These are phyloP conservation scores for Phenganax stokvisi DNA, from an alignment of 92 coral and sea anemone species.

Conservation along the genomic window DNA sequence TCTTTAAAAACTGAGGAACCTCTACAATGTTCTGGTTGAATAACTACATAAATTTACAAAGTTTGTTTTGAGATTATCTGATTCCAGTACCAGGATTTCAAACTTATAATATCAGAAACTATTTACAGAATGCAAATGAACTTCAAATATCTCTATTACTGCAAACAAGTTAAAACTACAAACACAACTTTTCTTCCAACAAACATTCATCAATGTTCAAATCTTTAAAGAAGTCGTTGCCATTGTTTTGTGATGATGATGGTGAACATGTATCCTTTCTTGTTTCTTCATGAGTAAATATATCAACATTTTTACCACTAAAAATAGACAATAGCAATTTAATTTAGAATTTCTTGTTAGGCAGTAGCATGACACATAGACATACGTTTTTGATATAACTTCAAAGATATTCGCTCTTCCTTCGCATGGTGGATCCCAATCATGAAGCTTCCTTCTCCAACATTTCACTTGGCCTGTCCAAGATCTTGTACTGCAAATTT, in stretches of 20 bases:
- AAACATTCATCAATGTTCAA: constrained; percentile 75
- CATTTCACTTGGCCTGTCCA: constrained; percentile 92
- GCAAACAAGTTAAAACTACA: constrained; percentile 12
- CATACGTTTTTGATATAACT: constrained; percentile 63
- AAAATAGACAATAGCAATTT: no score
- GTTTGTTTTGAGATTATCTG: no score
- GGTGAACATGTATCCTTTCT: constrained; percentile 46
- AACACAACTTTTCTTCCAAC: constrained; percentile 65
- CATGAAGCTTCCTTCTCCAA: constrained; percentile 86
- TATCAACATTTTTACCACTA: background rate
- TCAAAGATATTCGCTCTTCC: constrained; percentile 66
- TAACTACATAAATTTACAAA: no score
- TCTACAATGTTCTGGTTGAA: no score
- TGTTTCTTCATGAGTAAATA: constrained; percentile 38
- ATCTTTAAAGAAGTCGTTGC: constrained; percentile 49
- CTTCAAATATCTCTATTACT: no score
- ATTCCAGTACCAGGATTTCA: no score
- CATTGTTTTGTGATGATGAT: constrained; percentile 59
- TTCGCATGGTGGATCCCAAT: constrained; percentile 71
- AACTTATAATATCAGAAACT: no score
- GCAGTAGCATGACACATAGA: background rate
- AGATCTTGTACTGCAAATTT: constrained; percentile 89
- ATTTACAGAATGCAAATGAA: no score
- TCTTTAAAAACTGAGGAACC: no score
- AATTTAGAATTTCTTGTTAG: no score